Evolutionary conservation across 1,140 invertebrate genomes (phyloP).

Genomic region (Fopius arisanus): DNA sequence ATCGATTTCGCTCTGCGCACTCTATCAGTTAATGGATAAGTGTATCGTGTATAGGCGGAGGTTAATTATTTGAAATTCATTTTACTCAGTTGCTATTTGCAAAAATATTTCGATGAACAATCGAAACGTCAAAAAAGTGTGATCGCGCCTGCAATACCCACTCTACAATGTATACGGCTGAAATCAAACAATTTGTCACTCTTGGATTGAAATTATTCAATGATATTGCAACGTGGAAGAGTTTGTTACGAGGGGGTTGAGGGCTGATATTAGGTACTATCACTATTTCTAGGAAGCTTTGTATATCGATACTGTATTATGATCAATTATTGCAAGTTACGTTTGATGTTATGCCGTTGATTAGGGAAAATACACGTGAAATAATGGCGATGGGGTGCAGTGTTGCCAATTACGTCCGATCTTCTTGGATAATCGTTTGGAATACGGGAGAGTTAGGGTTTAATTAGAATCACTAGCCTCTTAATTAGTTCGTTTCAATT

Average conservation of each 20-base stretch:
- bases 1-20: slow-evolving; percentile 36
- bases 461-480: background rate
- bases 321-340: slow-evolving; percentile 54
- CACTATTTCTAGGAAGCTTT: slow-evolving; percentile 63
- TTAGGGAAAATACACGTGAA: slow-evolving; percentile 33
- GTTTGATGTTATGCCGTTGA: slow-evolving; percentile 57
- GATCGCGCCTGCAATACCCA: slow-evolving; percentile 50
- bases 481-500: background rate
- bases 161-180: slow-evolving; percentile 37
- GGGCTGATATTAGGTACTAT: slow-evolving; percentile 35
- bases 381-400: background rate
- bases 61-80: background rate
- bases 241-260: slow-evolving; percentile 16
- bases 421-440: no score
- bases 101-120: slow-evolving; percentile 33
- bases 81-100: background rate
- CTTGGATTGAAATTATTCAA: slow-evolving; percentile 3
- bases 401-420: no score
- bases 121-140: slow-evolving; percentile 51
- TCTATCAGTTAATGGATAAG: background rate
- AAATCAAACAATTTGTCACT: slow-evolving; percentile 14
- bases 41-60: background rate
- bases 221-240: background rate
- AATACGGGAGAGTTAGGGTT: no score
- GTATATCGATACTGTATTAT: slow-evolving; percentile 49